Evolutionary conservation across 1,140 invertebrate genomes (phyloP), one percentile per base, ranked within the genome.

Genomic region (Chrysomallon squamiferum): DNA sequence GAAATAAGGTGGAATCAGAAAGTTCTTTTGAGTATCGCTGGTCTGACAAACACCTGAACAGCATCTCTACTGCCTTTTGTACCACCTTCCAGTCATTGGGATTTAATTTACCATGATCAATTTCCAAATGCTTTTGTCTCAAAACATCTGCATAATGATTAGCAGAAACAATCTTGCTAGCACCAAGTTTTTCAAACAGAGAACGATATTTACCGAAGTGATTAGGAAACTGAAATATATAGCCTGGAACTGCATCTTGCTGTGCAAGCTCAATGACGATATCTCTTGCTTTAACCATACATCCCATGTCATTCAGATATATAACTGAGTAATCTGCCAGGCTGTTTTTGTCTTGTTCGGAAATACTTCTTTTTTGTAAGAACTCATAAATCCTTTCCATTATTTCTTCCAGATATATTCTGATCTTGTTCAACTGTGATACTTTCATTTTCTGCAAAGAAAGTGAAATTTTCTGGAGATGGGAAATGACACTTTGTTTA

Each of bases 151-250:
- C 65, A 62, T 72, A 80, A 22, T 67, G 61, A 50, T 67, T 47
- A 47, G 66, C 65, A 27, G 66, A 59, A 20, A 67, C 60, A 33
- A n/a, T 59, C 41, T 69, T 6, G 2, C 50, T 45, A 20, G 63
- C 71, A 45, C 79, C 79, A 47, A 81, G 62, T 25, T 38, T 9
- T 20, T 67, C 29, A 71, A 81, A 81, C 7, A 78, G 25, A 20
- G 67, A 38, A 59, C 63, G 66, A 66, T 68, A 74, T 30, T 63
- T 43, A 30, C 66, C 71, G 50, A 70, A 77, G 13, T 69, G 47
- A 20, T 59, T 29, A 5, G 79, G 79, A 32, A 60, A 59, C 57
- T 71, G 64, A 38, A 62, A 68, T 15, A 81, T 56, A 33, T 38
- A 38, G 5, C 67, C 75, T 20, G 57, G 56, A 22, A 79, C 77